phyloP scores from a whole-genome alignment of 2,797 vertebrate genomes.

The Melanitta fusca region DNA sequence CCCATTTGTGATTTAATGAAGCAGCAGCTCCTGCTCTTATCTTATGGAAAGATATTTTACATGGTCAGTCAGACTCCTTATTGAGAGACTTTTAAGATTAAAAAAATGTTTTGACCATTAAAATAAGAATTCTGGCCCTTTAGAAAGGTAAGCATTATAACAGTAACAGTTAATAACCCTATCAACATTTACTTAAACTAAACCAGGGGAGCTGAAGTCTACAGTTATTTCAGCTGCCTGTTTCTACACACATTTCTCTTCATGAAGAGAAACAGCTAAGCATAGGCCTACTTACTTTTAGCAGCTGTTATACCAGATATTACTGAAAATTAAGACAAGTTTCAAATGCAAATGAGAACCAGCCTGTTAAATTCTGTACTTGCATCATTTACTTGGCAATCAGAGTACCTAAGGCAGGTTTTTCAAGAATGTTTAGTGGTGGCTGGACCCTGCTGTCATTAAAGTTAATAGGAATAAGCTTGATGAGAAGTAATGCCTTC shows the following conservation, averaged over 20 bases:
- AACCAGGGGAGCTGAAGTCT: neutral
- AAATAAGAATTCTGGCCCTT: neutral
- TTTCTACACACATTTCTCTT: neutral
- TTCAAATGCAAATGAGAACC: neutral
- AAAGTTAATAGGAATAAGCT: neutral
- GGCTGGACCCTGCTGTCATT: neutral
- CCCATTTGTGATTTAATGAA: neutral
- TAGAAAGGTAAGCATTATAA: neutral
- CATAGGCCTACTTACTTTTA: neutral
- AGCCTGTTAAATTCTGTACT: neutral
- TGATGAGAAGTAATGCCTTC: neutral
- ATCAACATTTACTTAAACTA: conserved; percentile 11
- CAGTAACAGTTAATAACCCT: conserved; percentile 37
- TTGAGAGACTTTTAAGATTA: neutral
- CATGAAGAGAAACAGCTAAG: neutral
- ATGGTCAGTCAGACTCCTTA: neutral
- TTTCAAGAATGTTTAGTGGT: neutral
- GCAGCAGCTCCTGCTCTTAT: neutral
- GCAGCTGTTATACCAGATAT: neutral
- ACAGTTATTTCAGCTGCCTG: neutral
- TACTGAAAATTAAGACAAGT: neutral
- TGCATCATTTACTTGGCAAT: neutral
- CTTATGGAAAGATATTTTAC: neutral
- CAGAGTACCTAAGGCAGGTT: neutral
- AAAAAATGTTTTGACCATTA: neutral